phyloP scores from a whole-genome alignment of 2,113 vertebrate species.

The Etheostoma cragini region DNA sequence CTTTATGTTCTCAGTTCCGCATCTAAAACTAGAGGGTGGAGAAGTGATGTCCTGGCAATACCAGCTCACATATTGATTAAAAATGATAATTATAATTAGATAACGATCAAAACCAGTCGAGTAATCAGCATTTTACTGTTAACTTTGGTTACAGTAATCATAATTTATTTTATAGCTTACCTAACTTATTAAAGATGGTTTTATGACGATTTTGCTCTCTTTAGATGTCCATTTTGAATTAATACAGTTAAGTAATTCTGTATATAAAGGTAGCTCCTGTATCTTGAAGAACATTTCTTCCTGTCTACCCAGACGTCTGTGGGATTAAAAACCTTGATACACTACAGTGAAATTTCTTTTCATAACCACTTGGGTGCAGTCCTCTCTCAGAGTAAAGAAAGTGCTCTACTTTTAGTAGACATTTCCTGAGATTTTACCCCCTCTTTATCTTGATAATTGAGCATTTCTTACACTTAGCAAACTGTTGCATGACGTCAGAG shows the following conservation, averaged over 20 bases:
- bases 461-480: slow-evolving; percentile 10
- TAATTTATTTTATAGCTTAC: slow-evolving; percentile 4
- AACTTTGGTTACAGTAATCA: neutral
- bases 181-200: neutral
- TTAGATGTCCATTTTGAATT: neutral
- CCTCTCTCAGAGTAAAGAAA: slow-evolving; percentile 37
- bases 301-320: neutral
- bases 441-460: slow-evolving; percentile 21
- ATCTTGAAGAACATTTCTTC: too few relatives aligned
- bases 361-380: slow-evolving; percentile 69
- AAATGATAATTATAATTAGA: slow-evolving; percentile 17
- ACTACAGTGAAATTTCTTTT: slow-evolving; percentile 30
- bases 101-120: slow-evolving; percentile 20
- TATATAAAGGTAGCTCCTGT: neutral
- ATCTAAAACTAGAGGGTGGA: slow-evolving; percentile 25
- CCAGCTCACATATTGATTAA: slow-evolving; percentile 20
- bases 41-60: slow-evolving; percentile 24
- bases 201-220: too few relatives aligned
- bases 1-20: slow-evolving; percentile 9
- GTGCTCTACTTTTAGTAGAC: accelerated
- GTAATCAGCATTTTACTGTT: slow-evolving; percentile 27
- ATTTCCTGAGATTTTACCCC: neutral
- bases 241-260: neutral
- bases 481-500: slow-evolving; percentile 64
- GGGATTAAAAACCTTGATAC: neutral